Evolutionary conservation across 2,113 vertebrate species (phyloP), one percentile per base, ranked within the genome.

Genomic region (Ornithorhynchus anatinus): DNA sequence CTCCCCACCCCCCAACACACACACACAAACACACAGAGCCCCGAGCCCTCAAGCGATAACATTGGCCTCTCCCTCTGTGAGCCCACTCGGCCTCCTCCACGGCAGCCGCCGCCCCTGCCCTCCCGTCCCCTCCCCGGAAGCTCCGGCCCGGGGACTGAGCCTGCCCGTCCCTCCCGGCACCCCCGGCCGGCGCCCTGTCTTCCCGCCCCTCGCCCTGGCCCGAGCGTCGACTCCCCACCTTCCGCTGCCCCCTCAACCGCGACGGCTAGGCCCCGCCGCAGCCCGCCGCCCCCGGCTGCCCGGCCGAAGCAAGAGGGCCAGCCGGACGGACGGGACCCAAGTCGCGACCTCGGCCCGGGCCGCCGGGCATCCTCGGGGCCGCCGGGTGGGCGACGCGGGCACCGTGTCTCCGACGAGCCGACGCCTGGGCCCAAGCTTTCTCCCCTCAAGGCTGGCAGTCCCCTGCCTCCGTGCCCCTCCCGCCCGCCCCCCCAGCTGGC

Each of bases 191-290:
- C 23, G 8, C 4, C 15, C 19, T 29, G 59, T 44, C 20, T 27
- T 45, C 64, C 29, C 31, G 33, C 59, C 37, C 63, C 67, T 31
- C 64, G 39, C 7, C 61, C 50, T 59, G 59, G 47, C 66, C 31
- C 22, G 39, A 7, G 9, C 32, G 20, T 43, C 27, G 47, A 19
- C 40, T 36, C 40, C 4, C 17, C 64, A 36, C n/a, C 60, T 48
- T 27, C 2, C 12, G 5, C 5, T 38, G 4, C 17, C 51, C 7
- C 10, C 16, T 23, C 5, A 2, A 14, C n/a, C 33, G 38, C 33
- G 31, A 37, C 29, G 47, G 43, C 31, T 4, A 2, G 19, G 33
- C 39, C 11, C 29, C 33, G 31, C 1, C 11, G 20, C 9, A 8
- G 32, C 13, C n/a, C 23, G 8, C 16, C 10, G 5, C 7, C 33